A percentile compares a stretch with the other conserved stretches of the same genome.
These are phyloP conservation scores for Stomatorhinus ivindoensis DNA, from an alignment of 2,113 vertebrate genomes.

Conservation along the genomic window DNA sequence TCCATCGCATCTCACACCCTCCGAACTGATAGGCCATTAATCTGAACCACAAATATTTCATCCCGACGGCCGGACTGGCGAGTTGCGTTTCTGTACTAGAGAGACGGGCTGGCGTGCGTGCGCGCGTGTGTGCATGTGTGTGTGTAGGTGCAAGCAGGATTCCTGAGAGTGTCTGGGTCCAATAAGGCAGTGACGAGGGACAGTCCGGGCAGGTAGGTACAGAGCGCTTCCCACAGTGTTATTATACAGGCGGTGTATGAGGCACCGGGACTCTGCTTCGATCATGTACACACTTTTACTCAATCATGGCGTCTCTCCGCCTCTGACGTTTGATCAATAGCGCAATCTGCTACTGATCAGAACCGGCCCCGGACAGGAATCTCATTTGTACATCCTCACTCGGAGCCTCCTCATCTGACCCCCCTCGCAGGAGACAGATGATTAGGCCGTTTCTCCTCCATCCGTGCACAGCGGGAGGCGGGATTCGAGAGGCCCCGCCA, in stretches of 20 bases:
- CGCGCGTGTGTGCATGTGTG: neutral
- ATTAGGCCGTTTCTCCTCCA: constrained; percentile 39
- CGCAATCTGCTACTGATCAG: constrained; percentile 85
- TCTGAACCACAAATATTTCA: constrained; percentile 69
- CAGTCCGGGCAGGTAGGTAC: constrained; percentile 17
- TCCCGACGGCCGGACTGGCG: constrained; percentile 49
- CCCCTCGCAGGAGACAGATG: constrained; percentile 68
- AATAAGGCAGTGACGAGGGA: neutral
- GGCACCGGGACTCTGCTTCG: constrained; percentile 61
- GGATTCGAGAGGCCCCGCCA: neutral
- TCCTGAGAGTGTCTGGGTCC: constrained; percentile 25
- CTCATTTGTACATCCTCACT: constrained; percentile 77
- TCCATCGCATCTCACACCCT: constrained; percentile 66
- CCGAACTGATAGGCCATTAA: constrained; percentile 69
- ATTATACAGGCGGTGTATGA: constrained; percentile 50
- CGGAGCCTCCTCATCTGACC: constrained; percentile 65
- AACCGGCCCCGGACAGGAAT: constrained; percentile 77
- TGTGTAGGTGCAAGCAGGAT: constrained; percentile 30
- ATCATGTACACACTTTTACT: constrained; percentile 87
- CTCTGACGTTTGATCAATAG: constrained; percentile 93
- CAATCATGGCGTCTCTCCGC: constrained; percentile 70
- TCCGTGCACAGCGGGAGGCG: neutral
- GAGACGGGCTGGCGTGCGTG: constrained; percentile 24
- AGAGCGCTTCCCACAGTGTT: constrained; percentile 55
- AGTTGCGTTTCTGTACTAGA: constrained; percentile 58